A percentile compares a stretch with the other conserved stretches of the same genome.
Conservation (phyloP, 2,888 invertebrate species). For the Limenitis arthemis region DNA sequence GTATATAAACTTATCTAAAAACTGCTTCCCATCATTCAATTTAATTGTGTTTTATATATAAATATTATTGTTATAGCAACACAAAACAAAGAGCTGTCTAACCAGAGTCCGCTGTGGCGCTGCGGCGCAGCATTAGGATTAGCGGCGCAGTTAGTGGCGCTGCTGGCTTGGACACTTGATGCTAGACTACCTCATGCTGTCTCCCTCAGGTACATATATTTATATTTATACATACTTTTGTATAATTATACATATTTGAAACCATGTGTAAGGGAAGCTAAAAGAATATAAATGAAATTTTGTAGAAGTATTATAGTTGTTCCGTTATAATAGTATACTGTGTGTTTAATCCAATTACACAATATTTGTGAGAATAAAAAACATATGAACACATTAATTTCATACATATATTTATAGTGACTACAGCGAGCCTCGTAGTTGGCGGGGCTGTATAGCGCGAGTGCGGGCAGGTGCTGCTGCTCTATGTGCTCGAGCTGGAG, state of each 20-base stretch:
- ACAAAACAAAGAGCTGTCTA: constrained; percentile 30
- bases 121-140: constrained; percentile 79
- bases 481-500: constrained; percentile 74
- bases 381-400: too few relatives aligned
- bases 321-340: too few relatives aligned
- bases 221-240: background rate
- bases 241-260: too few relatives aligned
- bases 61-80: constrained; percentile 22
- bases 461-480: constrained; percentile 78
- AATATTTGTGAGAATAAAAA: too few relatives aligned
- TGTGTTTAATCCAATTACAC: too few relatives aligned
- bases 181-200: constrained; percentile 78
- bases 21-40: too few relatives aligned
- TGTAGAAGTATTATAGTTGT: too few relatives aligned
- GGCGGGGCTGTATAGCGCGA: constrained; percentile 77
- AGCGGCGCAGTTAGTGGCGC: constrained; percentile 86
- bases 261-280: too few relatives aligned
- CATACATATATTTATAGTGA: constrained; percentile 72
- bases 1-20: too few relatives aligned
- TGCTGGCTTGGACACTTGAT: constrained; percentile 88
- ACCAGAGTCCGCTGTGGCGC: constrained; percentile 72
- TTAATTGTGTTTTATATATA: too few relatives aligned
- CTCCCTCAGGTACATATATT: constrained; percentile 35
- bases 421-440: constrained; percentile 84
- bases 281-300: too few relatives aligned